Conservation (phyloP, 2,113 vertebrate genomes). For the Carettochelys insculpta region DNA sequence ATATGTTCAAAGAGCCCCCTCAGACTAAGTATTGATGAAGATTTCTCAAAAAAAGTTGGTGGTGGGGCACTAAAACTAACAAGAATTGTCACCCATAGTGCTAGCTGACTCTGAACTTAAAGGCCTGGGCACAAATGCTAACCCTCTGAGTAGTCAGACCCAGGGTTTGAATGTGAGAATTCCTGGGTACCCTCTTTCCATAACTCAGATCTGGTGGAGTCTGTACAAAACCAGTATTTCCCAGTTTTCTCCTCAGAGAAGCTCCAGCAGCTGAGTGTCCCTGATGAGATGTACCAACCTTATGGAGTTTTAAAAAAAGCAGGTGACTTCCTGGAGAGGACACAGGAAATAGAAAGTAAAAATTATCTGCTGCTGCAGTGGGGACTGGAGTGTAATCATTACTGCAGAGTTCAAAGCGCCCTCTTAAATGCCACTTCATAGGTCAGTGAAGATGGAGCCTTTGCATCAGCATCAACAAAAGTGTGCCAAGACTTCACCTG, state of each 20-base stretch:
- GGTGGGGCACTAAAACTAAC: not conserved
- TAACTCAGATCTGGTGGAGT: not conserved
- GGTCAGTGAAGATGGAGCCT: not conserved
- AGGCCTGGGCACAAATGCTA: not conserved
- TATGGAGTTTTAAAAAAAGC: not conserved
- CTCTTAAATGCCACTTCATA: not conserved
- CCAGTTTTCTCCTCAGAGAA: not conserved
- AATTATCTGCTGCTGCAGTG: not conserved
- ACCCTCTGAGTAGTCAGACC: not conserved
- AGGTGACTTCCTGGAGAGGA: not conserved
- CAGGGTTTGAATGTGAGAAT: not conserved
- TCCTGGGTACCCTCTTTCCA: not conserved
- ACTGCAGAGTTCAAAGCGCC: not conserved
- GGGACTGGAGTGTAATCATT: not conserved
- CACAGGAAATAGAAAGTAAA: not conserved
- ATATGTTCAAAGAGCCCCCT: not conserved
- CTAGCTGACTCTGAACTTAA: not conserved
- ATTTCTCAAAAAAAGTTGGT: not conserved
- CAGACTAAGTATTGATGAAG: not conserved
- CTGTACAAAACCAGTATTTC: not conserved
- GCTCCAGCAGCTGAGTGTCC: not conserved
- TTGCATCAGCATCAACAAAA: not conserved
- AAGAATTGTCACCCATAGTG: not conserved
- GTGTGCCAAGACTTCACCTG: not conserved
- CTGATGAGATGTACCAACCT: not conserved